Conservation (phyloP, 2,797 vertebrate species). For the Melanotaenia nigrans region DNA sequence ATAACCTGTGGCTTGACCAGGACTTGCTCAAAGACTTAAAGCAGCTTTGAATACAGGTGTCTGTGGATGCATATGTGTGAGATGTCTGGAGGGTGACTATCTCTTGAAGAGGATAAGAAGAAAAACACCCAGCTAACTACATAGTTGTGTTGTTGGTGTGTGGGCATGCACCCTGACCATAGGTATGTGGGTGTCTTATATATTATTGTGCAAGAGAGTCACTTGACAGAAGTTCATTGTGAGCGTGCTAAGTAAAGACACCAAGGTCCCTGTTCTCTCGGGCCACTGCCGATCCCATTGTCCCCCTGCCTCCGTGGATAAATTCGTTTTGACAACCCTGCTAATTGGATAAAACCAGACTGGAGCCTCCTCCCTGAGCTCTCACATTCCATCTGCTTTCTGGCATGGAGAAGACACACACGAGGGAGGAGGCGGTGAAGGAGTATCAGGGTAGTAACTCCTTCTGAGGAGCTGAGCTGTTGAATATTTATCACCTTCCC, state of each 20-base stretch:
- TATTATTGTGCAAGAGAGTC: constrained; percentile 65
- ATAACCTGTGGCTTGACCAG: constrained; percentile 9
- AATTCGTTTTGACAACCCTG: constrained; percentile 99
- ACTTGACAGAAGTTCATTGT: constrained; percentile 83
- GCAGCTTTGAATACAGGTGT: constrained; percentile 11
- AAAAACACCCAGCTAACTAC: background rate
- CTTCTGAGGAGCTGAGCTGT: constrained; percentile 78
- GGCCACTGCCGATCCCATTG: constrained; percentile 78
- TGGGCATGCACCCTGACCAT: constrained; percentile 56
- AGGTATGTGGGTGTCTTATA: constrained; percentile 64
- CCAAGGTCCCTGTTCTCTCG: constrained; percentile 68
- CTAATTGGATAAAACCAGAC: constrained; percentile 97
- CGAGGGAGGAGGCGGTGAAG: constrained; percentile 50
- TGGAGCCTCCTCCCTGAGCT: constrained; percentile 85
- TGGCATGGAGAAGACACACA: constrained; percentile 76
- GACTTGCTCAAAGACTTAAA: background rate
- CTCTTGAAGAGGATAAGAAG: background rate
- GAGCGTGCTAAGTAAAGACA: constrained; percentile 75
- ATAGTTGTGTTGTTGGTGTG: constrained; percentile 33
- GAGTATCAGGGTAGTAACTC: constrained; percentile 67
- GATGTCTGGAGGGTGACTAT: background rate
- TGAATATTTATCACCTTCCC: constrained; percentile 94
- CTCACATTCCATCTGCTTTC: constrained; percentile 90
- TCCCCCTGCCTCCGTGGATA: constrained; percentile 84
- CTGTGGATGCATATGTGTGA: background rate